Conservation (phyloP, 2,888 invertebrate species). For the Dynastes tityus region DNA sequence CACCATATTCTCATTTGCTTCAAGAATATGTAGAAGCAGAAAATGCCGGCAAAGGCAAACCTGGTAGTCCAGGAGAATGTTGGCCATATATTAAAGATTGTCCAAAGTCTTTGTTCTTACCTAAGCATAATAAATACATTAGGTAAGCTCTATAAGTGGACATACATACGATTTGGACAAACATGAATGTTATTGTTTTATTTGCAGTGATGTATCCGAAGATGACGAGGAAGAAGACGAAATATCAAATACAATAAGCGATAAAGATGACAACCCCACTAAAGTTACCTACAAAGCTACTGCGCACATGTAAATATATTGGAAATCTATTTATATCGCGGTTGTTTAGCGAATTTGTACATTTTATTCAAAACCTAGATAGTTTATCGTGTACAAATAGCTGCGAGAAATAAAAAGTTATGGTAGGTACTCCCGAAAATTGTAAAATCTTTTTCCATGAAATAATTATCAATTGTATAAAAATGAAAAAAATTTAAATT, state of each 20-base stretch:
- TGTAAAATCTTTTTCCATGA: too few relatives aligned
- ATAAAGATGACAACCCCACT: conserved; percentile 46
- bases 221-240: conserved; percentile 58
- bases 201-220: conserved; percentile 58
- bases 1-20: conserved; percentile 83
- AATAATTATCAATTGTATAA: too few relatives aligned
- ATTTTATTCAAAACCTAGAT: too few relatives aligned
- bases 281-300: conserved; percentile 65
- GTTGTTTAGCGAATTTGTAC: too few relatives aligned
- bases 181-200: not conserved
- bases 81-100: conserved; percentile 89
- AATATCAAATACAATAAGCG: conserved; percentile 51
- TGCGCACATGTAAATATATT: conserved; percentile 43
- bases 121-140: conserved; percentile 72
- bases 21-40: conserved; percentile 88
- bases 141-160: conserved; percentile 64
- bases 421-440: too few relatives aligned
- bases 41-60: conserved; percentile 78
- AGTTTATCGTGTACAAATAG: not conserved
- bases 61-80: conserved; percentile 80
- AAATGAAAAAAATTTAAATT: too few relatives aligned
- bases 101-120: conserved; percentile 84
- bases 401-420: conserved; percentile 15
- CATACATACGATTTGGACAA: too few relatives aligned
- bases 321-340: not conserved